phyloP scores from a whole-genome alignment of 64 coral and sea anemone species.

The Cladopsammia gracilis region DNA sequence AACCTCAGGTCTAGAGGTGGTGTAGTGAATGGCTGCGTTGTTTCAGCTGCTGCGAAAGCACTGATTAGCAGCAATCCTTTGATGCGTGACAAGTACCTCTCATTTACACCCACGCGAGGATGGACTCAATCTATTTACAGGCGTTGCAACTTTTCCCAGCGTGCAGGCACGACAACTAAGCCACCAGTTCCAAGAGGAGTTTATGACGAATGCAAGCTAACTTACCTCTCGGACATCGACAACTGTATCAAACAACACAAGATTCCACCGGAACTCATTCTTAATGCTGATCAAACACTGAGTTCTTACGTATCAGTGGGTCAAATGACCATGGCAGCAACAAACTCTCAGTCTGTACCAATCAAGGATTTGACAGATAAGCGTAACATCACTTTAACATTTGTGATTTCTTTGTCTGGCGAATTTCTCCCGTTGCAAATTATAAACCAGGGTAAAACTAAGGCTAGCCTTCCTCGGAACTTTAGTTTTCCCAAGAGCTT shows the following conservation, averaged over 20 bases:
- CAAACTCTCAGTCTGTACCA: slow-evolving; percentile 56
- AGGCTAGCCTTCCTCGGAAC: slow-evolving; percentile 68
- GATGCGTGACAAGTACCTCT: slow-evolving; percentile 40
- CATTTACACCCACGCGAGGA: slow-evolving; percentile 21
- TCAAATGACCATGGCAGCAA: slow-evolving; percentile 34
- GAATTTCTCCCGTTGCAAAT: slow-evolving; percentile 62
- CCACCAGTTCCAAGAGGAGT: slow-evolving; percentile 57
- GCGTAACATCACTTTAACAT: slow-evolving; percentile 62
- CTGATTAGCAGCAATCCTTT: slow-evolving; percentile 45
- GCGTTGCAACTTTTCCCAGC: slow-evolving; percentile 54
- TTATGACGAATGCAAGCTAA: slow-evolving; percentile 58
- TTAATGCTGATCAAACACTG: slow-evolving; percentile 4
- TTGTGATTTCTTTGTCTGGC: slow-evolving; percentile 52
- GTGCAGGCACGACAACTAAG: slow-evolving; percentile 44
- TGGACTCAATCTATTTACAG: slow-evolving; percentile 25
- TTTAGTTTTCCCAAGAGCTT: slow-evolving; percentile 77
- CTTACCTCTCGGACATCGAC: slow-evolving; percentile 24
- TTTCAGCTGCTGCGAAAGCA: slow-evolving; percentile 51
- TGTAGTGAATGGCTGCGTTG: slow-evolving; percentile 40
- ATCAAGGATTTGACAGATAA: slow-evolving; percentile 61
- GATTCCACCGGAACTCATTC: slow-evolving; percentile 40
- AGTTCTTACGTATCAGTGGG: slow-evolving; percentile 45
- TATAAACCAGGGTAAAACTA: slow-evolving; percentile 64
- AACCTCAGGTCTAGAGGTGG: slow-evolving; percentile 58
- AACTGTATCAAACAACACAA: slow-evolving; percentile 30